These are phyloP conservation scores for cattle (Bos taurus) DNA, from an alignment of 2,113 vertebrate species.

Conservation along the genomic window ARS-UCD2.0 NC_037338.1:28836001-28836500, in stretches of 20 bases:
- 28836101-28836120: not conserved
- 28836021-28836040: not conserved
- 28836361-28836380: not conserved
- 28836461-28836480: not conserved
- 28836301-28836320: not conserved
- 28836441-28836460: not conserved
- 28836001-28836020: not conserved
- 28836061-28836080: not conserved
- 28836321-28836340: not conserved
- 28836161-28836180: not conserved
- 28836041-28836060: not conserved
- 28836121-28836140: not conserved
- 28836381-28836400: not conserved
- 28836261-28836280: not conserved
- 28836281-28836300: not conserved
- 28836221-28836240: not conserved
- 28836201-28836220: not conserved
- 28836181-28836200: not conserved
- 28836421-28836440: not conserved
- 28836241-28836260: not conserved
- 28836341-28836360: not conserved
- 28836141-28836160: not conserved
- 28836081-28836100: not conserved
- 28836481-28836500: not conserved
- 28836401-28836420: not conserved